Base-by-base conservation (phyloP, 1,140 invertebrate species). In the Leptopilina boulardi region DNA sequence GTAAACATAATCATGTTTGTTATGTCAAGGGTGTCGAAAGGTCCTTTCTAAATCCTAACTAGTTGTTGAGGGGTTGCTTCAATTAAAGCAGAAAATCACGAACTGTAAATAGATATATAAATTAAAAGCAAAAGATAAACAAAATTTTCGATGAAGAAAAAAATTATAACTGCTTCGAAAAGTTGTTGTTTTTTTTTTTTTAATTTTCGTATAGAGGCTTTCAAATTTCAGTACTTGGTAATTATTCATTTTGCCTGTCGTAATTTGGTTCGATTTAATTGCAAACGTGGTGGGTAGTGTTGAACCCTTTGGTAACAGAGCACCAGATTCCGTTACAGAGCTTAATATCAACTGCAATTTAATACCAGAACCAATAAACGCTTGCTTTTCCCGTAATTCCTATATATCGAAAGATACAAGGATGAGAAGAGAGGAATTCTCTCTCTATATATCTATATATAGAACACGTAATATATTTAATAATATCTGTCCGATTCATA, bases 221-320 rank as follows among this genome's bases (percentile, higher is more conserved):
- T 56, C 21, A 9, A 18, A 56, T 56, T 56, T 26, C 59, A 8
- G 23, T n/a, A 66, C 13, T 66, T 13, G 26, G 59, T 66, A 66
- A 66, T 66, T 66, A 66, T 66, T 66, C 13, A 30, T 13, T 59
- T 59, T 30, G 4, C 13, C 15, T 6, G 23, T 30, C 6, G 59
- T 66, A 66, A 66, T 66, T 66, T 66, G 59, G 59, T 66, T 66
- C 26, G 26, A 66, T 66, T 66, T 66, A 66, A 66, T 66, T 66
- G 59, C 59, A 66, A 66, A 66, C 59, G 59, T 30, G 59, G 56
- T 13, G 5, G 9, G 13, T 30, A 3, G 10, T 66, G 6, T 59
- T 23, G 18, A 66, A 66, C 59, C 59, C 59, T 66, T 66, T 66
- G 59, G 59, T 66, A 66, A 66, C 59, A 5, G 23, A 30, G 59